Evolutionary conservation across 2,797 vertebrate species (phyloP), one percentile per base, ranked within the genome.

Genomic region (Coccyzus lansbergi): DNA sequence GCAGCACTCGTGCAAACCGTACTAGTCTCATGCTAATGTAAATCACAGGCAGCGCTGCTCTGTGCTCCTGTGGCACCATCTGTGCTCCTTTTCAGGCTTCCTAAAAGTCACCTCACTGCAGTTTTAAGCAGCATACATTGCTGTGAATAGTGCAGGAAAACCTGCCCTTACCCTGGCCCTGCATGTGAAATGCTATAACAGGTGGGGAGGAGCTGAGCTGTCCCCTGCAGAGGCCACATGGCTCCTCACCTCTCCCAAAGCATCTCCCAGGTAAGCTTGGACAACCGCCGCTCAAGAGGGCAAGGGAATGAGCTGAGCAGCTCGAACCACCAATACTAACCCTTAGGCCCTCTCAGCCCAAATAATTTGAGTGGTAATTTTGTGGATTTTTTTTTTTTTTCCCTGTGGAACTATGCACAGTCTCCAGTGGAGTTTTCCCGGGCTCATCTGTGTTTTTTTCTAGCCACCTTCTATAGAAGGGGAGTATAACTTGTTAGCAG

Each of bases 11-110:
- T 2, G 9, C 28, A 38, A 67, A 17, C 65, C 7, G 2, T 48
- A 15, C n/a, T 68, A 10, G 53, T 2, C 1, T 2, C 1, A 2
- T 8, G 7, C 53, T 49, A 10, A 20, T 0, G 0, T 12, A n/a
- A 14, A 18, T 29, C 5, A 15, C 29, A 3, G 55, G 68, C 63
- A 59, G 68, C 1, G 1, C 9, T 1, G 7, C 59, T 59, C 55
- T 25, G 15, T 8, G 16, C 25, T 67, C 48, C 53, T 13, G 7
- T 51, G n/a, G 36, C 33, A 25, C 28, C 25, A 17, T 28, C 76
- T 4, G 0, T 0, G 2, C 51, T 85, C 36, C 26, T 40, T 22
- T 38, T 56, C 29, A 20, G 71, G 40, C 72, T 83, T 38, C 31
- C 51, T 52, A 15, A 28, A 52, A 56, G 58, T 59, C 2, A 2